Conservation (phyloP, 2,113 vertebrate genomes). For the Gallinago media region DNA sequence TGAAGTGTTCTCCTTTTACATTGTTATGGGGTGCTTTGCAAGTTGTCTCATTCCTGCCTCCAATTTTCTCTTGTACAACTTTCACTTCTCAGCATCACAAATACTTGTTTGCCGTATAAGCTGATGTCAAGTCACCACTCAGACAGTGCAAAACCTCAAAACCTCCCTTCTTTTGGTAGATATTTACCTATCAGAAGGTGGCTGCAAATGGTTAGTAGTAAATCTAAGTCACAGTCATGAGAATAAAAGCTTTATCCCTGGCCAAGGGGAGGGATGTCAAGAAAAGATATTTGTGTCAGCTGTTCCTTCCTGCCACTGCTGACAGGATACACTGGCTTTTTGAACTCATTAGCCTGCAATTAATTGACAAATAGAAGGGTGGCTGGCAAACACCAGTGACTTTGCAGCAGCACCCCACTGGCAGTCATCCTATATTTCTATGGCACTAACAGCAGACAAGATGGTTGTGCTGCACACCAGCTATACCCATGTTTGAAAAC, state of each 20-base stretch:
- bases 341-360: background rate
- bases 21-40: background rate
- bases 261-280: background rate
- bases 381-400: background rate
- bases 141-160: background rate
- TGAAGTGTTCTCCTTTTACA: background rate
- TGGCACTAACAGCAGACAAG: background rate
- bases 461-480: background rate
- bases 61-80: background rate
- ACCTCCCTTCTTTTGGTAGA: background rate
- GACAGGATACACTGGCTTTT: background rate
- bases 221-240: rapidly evolving
- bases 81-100: background rate
- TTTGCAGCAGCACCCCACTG: background rate
- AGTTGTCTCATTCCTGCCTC: background rate
- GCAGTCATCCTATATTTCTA: background rate
- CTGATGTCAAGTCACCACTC: background rate
- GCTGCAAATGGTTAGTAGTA: background rate
- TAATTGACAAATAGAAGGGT: background rate
- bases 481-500: background rate
- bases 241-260: background rate
- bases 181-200: background rate
- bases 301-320: background rate
- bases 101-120: background rate
- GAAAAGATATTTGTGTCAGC: background rate